Base-by-base conservation (phyloP, 2,797 vertebrate genomes). In the Heteromormyrus szaboi region DNA sequence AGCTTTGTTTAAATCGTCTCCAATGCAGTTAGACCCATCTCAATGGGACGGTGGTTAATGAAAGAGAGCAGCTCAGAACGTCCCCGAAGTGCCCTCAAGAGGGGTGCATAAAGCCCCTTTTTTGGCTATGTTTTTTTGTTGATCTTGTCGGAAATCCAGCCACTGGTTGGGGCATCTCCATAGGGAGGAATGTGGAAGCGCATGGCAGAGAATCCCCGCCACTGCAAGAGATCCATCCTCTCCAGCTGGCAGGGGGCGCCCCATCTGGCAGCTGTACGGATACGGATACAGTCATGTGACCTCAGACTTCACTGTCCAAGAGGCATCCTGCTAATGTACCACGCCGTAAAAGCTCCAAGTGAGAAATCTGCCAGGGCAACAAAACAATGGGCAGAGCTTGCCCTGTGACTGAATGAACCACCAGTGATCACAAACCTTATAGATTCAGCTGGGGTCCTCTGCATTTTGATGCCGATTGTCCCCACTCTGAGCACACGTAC, bases 111-210 rank as follows among this genome's bases (percentile, higher is more conserved):
- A 90, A 90, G 88, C 72, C 85, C 41, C 86, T 65, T 86, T 79
- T 88, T 41, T 41, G 68, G 68, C 33, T 76, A 8, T 76, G 68
- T 19, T 11, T 88, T 90, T 91, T 92, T 91, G 92, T 37, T 91
- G 90, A 59, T 92, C 93, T 93, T 93, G 92, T 90, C 90, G 88
- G 89, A 92, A 92, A 68, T 88, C 89, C 92, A 90, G 79, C 89
- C 90, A 90, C 89, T 86, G 89, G 90, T 86, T 89, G 41, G 41
- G 37, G 11, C 76, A 85, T 46, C 85, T 79, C 54, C 17, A 72
- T 50, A 86, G 65, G n/a, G 8, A 87, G 25, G 12, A n/a, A 86
- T 3, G 83, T n/a, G 48, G 29, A 86, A 86, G 22, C 4, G 29
- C 85, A 17, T 53, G 85, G 11, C 48, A 37, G 25, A 25, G 50